Evolutionary conservation across 2,888 invertebrate species (phyloP).

Genomic region (Odontothrips loti): DNA sequence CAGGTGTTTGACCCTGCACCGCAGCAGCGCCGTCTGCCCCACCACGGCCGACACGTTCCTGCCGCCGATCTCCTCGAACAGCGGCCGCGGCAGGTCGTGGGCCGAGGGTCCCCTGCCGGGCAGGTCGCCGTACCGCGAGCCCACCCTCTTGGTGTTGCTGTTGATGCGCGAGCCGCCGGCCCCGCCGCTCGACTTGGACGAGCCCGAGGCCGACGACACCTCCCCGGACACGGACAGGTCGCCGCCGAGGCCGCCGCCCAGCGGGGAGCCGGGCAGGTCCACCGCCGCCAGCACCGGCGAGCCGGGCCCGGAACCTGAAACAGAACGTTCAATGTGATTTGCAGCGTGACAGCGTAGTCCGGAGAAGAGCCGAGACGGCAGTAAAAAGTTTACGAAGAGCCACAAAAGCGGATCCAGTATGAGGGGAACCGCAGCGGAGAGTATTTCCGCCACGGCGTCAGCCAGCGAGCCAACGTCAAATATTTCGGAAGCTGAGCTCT

Average conservation of each 20-base stretch:
- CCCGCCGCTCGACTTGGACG: background rate
- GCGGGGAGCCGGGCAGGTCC: background rate
- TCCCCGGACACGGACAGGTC: background rate
- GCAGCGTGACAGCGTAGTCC: too few relatives aligned
- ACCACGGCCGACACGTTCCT: conserved; percentile 79
- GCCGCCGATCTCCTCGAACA: conserved; percentile 78
- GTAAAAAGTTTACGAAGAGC: too few relatives aligned
- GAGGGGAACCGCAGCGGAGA: too few relatives aligned
- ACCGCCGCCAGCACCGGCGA: background rate
- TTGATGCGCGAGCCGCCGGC: background rate
- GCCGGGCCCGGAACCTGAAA: background rate
- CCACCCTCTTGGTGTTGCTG: background rate
- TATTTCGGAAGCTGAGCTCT: too few relatives aligned
- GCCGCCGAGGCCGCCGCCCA: conserved; percentile 2
- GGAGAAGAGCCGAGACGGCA: too few relatives aligned
- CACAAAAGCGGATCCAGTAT: too few relatives aligned
- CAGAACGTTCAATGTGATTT: too few relatives aligned
- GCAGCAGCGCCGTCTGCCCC: conserved; percentile 72
- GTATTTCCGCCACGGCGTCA: too few relatives aligned
- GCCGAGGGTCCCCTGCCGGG: background rate
- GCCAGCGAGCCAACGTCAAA: too few relatives aligned
- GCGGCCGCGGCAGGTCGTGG: conserved; percentile 52
- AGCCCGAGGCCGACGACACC: conserved; percentile 1
- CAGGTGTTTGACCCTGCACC: conserved; percentile 80
- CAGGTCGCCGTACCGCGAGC: conserved; percentile 17